Evolutionary conservation across 2,113 vertebrate species (phyloP).

Genomic region (Salminus brasiliensis): DNA sequence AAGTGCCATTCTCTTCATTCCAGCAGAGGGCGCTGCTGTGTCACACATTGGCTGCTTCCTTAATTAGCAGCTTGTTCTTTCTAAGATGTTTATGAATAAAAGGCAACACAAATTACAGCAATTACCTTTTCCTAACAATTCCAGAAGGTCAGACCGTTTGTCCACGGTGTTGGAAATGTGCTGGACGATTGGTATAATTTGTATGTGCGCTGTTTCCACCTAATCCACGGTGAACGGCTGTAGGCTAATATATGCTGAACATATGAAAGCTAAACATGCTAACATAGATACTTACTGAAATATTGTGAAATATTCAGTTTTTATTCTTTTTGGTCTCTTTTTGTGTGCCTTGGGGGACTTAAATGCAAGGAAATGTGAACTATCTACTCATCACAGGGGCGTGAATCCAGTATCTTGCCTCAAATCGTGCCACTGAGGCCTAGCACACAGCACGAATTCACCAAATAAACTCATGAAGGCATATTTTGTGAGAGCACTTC

Average conservation of each 20-base stretch:
- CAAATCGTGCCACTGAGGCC: slow-evolving; percentile 16
- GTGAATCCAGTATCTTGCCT: not conserved
- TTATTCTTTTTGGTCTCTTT: not conserved
- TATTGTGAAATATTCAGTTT: slow-evolving; percentile 2
- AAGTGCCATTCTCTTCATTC: slow-evolving; percentile 52
- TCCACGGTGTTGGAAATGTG: slow-evolving; percentile 40
- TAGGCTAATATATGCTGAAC: slow-evolving; percentile 16
- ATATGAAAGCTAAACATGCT: slow-evolving; percentile 35
- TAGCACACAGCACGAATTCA: slow-evolving; percentile 30
- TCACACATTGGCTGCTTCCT: not conserved
- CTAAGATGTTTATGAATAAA: slow-evolving; percentile 39
- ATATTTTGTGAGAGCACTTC: slow-evolving; percentile 35
- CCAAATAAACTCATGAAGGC: slow-evolving; percentile 43
- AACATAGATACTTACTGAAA: slow-evolving; percentile 25
- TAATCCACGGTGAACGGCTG: not conserved
- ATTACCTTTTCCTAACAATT: slow-evolving; percentile 16
- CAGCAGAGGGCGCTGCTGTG: slow-evolving; percentile 48
- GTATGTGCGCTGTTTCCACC: not conserved
- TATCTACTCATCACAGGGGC: not conserved
- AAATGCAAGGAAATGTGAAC: not conserved
- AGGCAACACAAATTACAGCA: slow-evolving; percentile 46
- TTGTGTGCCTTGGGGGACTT: not conserved
- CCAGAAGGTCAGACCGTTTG: not conserved
- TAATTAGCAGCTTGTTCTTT: not conserved
- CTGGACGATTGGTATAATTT: slow-evolving; percentile 17